Evolutionary conservation across 2,888 invertebrate genomes (phyloP).

Genomic region (Diaphora mendica): DNA sequence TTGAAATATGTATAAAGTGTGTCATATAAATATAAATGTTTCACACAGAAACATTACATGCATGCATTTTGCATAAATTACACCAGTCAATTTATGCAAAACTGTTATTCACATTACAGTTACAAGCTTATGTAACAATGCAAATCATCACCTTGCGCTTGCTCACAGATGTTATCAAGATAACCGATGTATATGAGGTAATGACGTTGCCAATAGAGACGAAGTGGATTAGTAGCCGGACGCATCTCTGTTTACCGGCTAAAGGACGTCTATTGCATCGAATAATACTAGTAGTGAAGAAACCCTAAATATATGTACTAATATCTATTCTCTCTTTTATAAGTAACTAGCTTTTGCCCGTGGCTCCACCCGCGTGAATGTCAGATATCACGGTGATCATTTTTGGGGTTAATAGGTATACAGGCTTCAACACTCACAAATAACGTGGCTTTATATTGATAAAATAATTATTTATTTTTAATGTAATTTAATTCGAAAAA

Average conservation of each 20-base stretch:
- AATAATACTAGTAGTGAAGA: not conserved
- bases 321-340: not conserved
- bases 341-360: not conserved
- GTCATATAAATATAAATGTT: not conserved
- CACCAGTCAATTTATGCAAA: constrained; percentile 26
- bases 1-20: not conserved
- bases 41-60: not conserved
- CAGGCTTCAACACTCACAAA: too few species aligned
- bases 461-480: too few species aligned
- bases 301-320: not conserved
- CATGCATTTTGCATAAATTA: constrained; percentile 3
- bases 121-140: constrained; percentile 30
- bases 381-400: too few species aligned
- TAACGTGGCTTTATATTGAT: too few species aligned
- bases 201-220: constrained; percentile 58
- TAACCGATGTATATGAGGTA: constrained; percentile 42
- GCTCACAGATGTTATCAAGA: constrained; percentile 38
- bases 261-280: not conserved
- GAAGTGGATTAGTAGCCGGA: not conserved
- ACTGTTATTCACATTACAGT: constrained; percentile 27
- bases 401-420: too few species aligned
- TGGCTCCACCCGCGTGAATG: too few species aligned
- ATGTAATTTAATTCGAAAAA: not conserved
- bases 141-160: constrained; percentile 43
- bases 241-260: not conserved